Conservation (phyloP, 2,797 vertebrate species). For the Chelon auratus region DNA sequence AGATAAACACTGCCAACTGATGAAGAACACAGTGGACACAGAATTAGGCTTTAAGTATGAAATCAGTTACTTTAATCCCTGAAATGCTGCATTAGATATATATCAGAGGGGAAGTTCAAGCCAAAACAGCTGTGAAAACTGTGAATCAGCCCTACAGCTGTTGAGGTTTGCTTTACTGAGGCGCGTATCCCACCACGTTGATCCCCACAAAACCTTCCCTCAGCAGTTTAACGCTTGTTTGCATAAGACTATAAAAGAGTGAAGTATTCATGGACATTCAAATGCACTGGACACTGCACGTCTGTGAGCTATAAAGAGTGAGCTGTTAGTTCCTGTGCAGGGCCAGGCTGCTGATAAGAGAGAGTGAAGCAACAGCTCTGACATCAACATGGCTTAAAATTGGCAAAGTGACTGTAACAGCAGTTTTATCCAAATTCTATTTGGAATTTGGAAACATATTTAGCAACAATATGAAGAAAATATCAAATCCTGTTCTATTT, state of each 20-base stretch:
- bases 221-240: no score
- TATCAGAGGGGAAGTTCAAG: not conserved
- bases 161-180: constrained; percentile 11
- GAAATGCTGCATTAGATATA: not conserved
- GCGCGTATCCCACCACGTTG: not conserved
- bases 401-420: not conserved
- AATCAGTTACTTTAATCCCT: not conserved
- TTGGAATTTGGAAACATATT: no score
- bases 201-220: not conserved
- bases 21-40: not conserved
- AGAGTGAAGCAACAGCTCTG: not conserved
- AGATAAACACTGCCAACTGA: constrained; percentile 91
- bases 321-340: constrained; percentile 12
- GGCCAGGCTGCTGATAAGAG: constrained; percentile 3
- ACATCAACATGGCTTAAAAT: not conserved
- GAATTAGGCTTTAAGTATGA: not conserved
- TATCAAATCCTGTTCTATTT: no score
- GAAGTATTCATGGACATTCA: constrained; percentile 11
- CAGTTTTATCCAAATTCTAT: no score
- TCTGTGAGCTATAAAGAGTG: constrained; percentile 30
- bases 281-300: constrained; percentile 28
- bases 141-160: constrained; percentile 22
- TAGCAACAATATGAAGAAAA: no score
- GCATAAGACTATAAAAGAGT: no score
- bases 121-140: constrained; percentile 51